These are phyloP conservation scores for Lypha dubia DNA, from an alignment of 2,888 invertebrate species.

Conservation along the genomic window DNA sequence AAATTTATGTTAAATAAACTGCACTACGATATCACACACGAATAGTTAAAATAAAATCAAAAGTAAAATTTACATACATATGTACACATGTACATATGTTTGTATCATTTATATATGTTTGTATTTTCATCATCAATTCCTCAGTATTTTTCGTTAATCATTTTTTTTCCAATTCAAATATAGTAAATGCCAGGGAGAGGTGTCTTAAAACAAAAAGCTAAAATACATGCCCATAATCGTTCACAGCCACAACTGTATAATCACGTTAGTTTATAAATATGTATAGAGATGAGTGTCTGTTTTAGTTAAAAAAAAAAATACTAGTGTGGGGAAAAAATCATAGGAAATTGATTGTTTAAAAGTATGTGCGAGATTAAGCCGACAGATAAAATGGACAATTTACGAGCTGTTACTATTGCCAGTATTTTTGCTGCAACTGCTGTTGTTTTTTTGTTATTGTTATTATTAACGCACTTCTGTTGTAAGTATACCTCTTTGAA, in stretches of 20 bases:
- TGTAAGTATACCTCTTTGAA: conserved; percentile 44
- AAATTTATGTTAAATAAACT: too few species aligned
- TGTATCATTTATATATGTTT: conserved; percentile 16
- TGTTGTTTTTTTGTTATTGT: conserved; percentile 48
- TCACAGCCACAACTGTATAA: neutral
- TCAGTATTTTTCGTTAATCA: conserved; percentile 6
- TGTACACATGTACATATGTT: conserved; percentile 17
- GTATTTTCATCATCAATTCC: conserved; percentile 5
- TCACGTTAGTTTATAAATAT: neutral
- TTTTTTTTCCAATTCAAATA: conserved; percentile 12
- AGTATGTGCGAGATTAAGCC: conserved; percentile 76
- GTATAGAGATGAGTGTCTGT: conserved; percentile 19
- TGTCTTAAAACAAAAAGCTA: neutral
- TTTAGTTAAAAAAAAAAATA: conserved; percentile 59
- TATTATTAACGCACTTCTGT: conserved; percentile 55
- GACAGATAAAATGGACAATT: conserved; percentile 75
- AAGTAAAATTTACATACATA: conserved; percentile 2
- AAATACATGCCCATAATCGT: neutral
- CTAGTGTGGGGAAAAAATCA: conserved; percentile 62
- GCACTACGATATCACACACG: neutral
- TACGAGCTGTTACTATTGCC: conserved; percentile 74
- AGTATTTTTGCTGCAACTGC: conserved; percentile 24
- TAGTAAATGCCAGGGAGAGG: conserved; percentile 19
- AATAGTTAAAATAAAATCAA: conserved; percentile 5
- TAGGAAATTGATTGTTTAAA: conserved; percentile 76